phyloP scores from a whole-genome alignment of 2,888 invertebrate genomes.

The Lepidochrysops patricia region DNA sequence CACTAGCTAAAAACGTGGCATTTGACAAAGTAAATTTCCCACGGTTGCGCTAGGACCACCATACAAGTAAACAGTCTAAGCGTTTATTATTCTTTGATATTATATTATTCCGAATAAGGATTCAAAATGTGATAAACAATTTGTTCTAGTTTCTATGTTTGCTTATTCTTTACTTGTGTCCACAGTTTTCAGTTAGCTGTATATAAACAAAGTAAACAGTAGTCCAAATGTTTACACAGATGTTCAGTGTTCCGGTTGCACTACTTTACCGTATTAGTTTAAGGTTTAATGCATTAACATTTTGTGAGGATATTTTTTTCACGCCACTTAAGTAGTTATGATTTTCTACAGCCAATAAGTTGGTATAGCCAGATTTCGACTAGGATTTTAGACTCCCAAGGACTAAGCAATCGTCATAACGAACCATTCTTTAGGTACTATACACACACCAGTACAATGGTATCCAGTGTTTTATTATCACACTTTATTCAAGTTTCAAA shows the following conservation, averaged over 20 bases:
- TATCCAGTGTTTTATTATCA: too few relatives aligned
- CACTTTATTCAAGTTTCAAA: too few relatives aligned
- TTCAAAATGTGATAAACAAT: not conserved
- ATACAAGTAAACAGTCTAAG: not conserved
- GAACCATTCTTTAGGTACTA: too few relatives aligned
- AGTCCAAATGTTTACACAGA: not conserved
- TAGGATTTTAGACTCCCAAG: too few relatives aligned
- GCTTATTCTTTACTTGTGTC: not conserved
- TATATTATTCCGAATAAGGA: not conserved
- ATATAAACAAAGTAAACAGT: slow-evolving; percentile 1
- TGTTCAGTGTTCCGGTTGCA: not conserved
- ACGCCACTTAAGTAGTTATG: too few relatives aligned
- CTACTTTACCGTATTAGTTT: not conserved
- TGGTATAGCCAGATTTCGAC: too few relatives aligned
- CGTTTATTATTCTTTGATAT: not conserved
- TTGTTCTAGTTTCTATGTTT: not conserved
- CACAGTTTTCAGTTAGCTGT: not conserved
- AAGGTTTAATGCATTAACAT: not conserved
- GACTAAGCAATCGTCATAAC: too few relatives aligned
- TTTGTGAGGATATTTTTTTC: not conserved
- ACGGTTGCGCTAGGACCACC: not conserved
- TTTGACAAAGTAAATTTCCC: not conserved
- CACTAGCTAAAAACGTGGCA: not conserved
- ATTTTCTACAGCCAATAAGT: too few relatives aligned
- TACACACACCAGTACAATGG: too few relatives aligned